Base-by-base conservation (phyloP, 2,888 invertebrate genomes). In the Drosophila yooni region DNA sequence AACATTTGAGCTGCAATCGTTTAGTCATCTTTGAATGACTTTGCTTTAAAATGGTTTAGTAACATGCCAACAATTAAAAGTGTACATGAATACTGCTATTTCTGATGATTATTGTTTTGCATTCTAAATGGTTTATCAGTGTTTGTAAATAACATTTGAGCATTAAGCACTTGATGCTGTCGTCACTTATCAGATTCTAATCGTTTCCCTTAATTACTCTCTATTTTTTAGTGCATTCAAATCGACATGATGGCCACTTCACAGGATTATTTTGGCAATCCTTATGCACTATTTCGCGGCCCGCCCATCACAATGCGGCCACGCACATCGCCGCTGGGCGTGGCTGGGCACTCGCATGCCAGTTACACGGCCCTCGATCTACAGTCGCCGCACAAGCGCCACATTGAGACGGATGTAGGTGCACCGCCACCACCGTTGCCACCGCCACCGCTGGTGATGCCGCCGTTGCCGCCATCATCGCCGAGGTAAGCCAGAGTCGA, bases 261-360 rank as follows among this genome's bases (percentile, higher is more conserved):
- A 77, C 92, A 93, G 74, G 92, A 92, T 83, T 92, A 93, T 76
- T 93, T 92, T 78, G 92, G 92, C 77, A 91, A 93, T 89, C 93
- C 93, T 50, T 93, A 93, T 81, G 91, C 92, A 38, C 86, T 92
- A 33, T 91, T 92, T 66, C 92, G 92, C 38, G 92, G 92, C 18
- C 92, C 93, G 61, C 91, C 92, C 27, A 90, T 92, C 57, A 90
- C 92, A 67, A 71, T 93, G 90, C 89, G 93, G 34, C 92, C 93
- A 33, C 88, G 91, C 2, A 92, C 91, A 60, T 92, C 92, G 50
- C 91, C 93, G 33, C 66, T 91, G 65, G 88, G 90, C 74, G 82
- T 92, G 25, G 91, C 90, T 59, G 91, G 91, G 15, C 82, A 83
- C 46, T 52, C 75, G 15, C 74, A 81, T 13, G 68, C 64, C 31